phyloP scores from a whole-genome alignment of 2,797 vertebrate genomes.

The Coilia nasus region DNA sequence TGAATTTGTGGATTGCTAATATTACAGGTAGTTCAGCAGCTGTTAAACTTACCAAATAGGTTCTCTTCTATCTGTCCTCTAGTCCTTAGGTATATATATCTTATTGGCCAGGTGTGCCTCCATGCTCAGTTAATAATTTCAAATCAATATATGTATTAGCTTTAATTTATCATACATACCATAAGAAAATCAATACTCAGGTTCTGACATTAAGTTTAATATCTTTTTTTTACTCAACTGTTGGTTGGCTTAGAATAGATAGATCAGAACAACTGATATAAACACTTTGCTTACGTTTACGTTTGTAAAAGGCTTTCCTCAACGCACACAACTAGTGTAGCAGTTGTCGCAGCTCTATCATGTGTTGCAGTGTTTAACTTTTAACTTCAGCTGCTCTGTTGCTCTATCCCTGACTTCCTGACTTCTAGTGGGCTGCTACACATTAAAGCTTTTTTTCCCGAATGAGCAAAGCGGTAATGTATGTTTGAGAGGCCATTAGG shows the following conservation, averaged over 20 bases:
- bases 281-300: too few relatives aligned
- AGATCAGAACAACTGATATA: too few relatives aligned
- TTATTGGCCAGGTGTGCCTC: too few relatives aligned
- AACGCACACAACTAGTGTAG: too few relatives aligned
- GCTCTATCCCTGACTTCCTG: neutral
- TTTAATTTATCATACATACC: neutral
- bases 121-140: too few relatives aligned
- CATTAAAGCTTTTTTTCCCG: slow-evolving; percentile 33
- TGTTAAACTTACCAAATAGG: neutral
- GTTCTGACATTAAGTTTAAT: neutral
- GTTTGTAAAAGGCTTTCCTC: too few relatives aligned
- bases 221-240: neutral
- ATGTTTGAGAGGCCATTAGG: slow-evolving; percentile 39
- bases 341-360: too few relatives aligned
- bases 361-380: too few relatives aligned
- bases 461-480: slow-evolving; percentile 42
- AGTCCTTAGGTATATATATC: neutral
- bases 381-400: too few relatives aligned
- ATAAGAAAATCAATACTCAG: neutral
- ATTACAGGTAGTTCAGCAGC: slow-evolving; percentile 15
- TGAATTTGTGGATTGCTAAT: neutral
- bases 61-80: neutral
- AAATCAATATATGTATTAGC: neutral
- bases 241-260: neutral
- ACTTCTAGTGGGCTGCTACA: neutral